Evolutionary conservation across 2,797 vertebrate species (phyloP), one percentile per base, ranked within the genome.

Genomic region (Buceros bicornis): DNA sequence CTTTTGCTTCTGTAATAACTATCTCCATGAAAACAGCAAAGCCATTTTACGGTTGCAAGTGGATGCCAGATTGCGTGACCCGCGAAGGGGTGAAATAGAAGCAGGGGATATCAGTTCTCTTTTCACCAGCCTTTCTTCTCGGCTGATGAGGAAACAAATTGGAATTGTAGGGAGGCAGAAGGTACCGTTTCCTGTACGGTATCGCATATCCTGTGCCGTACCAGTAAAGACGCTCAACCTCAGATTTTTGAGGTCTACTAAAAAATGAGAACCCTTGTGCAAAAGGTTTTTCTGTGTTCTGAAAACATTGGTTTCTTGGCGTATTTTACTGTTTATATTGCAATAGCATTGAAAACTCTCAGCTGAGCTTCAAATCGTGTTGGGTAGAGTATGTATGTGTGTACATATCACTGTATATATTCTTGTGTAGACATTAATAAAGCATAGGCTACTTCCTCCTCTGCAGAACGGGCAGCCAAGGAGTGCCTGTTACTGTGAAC

Each of bases 41-140:
- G 20, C 21, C 47, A 20, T 67, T 89, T 93, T 66, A 70, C 31
- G 72, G 31, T 21, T 92, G 33, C 53, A 90, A 66, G 70, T 45
- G n/a, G 73, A 16, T 79, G 47, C 21, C 58, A 51, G 40, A 29
- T n/a, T 64, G 20, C 35, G 7, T 72, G 66, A 65, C 57, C 51
- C 90, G 58, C 53, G 56, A 56, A 77, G 17, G 6, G 45, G 18
- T 87, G n/a, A 76, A 70, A 40, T 7, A 72, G 66, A 67, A 76
- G 48, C 25, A 74, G 29, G 33, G 21, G 40, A 33, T 53, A 33
- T 28, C 35, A 19, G 20, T 48, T 47, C 58, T 72, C 6, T 64
- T 58, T 66, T 88, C 33, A 28, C 37, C 43, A 76, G n/a, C 8
- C 51, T 88, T 67, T 67, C 57, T 71, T 42, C 35, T 54, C n/a